A percentile compares a stretch with the other conserved stretches of the same genome.
Conservation (phyloP, 2,797 vertebrate species). For the Chiloscyllium punctatum region DNA sequence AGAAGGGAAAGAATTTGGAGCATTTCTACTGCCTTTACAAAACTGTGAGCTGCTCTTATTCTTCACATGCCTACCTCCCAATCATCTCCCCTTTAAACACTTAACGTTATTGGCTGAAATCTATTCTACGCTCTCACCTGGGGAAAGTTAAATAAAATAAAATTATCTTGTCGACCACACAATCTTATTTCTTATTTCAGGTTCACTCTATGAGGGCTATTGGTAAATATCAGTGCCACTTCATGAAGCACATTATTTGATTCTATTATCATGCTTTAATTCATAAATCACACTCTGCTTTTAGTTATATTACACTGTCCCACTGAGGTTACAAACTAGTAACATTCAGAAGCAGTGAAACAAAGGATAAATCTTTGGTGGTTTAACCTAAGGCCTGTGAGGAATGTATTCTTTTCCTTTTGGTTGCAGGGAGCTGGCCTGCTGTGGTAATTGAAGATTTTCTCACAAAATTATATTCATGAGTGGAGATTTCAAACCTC, state of each 20-base stretch:
- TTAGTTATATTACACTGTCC: neutral
- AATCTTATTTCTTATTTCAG: neutral
- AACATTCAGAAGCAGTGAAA: neutral
- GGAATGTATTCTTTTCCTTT: neutral
- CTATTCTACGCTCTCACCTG: neutral
- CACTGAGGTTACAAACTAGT: neutral
- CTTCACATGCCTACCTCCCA: neutral
- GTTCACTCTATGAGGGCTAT: neutral
- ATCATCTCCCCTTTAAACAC: neutral
- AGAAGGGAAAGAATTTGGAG: too few species aligned
- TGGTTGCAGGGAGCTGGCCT: neutral
- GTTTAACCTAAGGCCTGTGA: neutral
- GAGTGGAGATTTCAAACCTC: neutral
- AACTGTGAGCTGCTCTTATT: neutral
- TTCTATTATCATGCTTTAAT: neutral
- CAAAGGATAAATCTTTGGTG: neutral
- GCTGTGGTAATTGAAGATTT: neutral
- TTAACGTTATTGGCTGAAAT: neutral
- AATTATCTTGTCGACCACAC: neutral
- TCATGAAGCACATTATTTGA: neutral
- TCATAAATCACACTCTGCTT: neutral
- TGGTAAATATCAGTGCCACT: neutral
- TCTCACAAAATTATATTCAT: slow-evolving; percentile 27
- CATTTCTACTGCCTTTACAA: neutral
- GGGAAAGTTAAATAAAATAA: neutral